Evolutionary conservation across 2,888 invertebrate genomes (phyloP), one percentile per base, ranked within the genome.

Genomic region (Ligdia adustata): DNA sequence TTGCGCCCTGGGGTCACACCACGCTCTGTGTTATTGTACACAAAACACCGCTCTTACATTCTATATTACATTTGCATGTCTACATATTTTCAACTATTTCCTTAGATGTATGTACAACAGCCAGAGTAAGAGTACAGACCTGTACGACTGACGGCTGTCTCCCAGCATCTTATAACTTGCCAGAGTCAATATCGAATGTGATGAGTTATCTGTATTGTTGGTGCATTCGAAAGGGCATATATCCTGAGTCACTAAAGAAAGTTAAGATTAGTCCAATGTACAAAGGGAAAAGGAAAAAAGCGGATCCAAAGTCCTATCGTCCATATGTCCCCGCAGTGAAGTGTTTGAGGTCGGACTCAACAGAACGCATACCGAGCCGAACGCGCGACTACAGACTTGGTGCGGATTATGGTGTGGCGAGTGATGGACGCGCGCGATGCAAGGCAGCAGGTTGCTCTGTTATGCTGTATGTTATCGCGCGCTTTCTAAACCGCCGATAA

Each of bases 1-100:
- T 55, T 57, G 41, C 59, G 57, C 24, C 50, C 48, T 27, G 52
- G 46, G 20, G 42, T 39, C 16, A 57, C 57, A 39, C 42, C 49
- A 42, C 55, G 51, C 31, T 57, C 57, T 48, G 49, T 35, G 32
- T 44, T 22, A 29, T 35, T n/a, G n/a, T n/a, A n/a, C n/a, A n/a
- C n/a, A n/a, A n/a, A n/a, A n/a, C n/a, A n/a, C n/a, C n/a, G n/a
- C n/a, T n/a, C n/a, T n/a, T n/a, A n/a, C n/a, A n/a, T n/a, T n/a
- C n/a, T n/a, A n/a, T n/a, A n/a, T n/a, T n/a, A n/a, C n/a, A n/a
- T n/a, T n/a, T n/a, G n/a, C n/a, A n/a, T n/a, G n/a, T n/a, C n/a
- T n/a, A n/a, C n/a, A n/a, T n/a, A n/a, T n/a, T n/a, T n/a, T n/a
- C n/a, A n/a, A n/a, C n/a, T n/a, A n/a, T n/a, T n/a, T n/a, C n/a